Evolutionary conservation across 2,888 invertebrate species (phyloP), one percentile per base, ranked within the genome.

Genomic region (Cylindroiulus punctatus): DNA sequence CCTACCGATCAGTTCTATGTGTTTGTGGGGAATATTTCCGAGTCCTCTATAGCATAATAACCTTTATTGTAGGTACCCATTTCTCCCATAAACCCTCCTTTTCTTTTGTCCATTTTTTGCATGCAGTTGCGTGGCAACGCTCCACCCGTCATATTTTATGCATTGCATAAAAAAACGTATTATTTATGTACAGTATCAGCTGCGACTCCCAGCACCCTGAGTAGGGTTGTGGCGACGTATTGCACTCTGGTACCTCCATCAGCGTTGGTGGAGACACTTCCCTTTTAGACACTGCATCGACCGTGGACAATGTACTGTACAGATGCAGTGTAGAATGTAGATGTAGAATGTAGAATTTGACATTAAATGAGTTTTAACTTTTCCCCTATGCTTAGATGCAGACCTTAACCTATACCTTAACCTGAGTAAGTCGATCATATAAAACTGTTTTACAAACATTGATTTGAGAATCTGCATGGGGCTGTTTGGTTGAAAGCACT

Each of bases 91-190:
- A 32, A 26, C 76, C 76, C 76, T 76, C 76, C 76, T 76, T 76
- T 76, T 76, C 76, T 76, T 76, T 76, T 76, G 76, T 76, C 76
- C 76, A 76, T 30, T 76, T 76, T 76, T 76, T 76, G 76, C 26
- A 30, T 30, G 76, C 30, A 76, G 76, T 76, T 76, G 76, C 76
- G 30, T 76, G 76, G 76, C 76, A 76, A 76, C 76, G 76, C 76
- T 76, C 76, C 76, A 76, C 76, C 76, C 76, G 76, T 76, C 76
- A 76, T 76, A 76, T 76, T 76, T 76, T 76, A 76, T 76, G 76
- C 76, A 76, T 76, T 76, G 76, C 76, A 30, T 76, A 76, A 76
- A 76, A n/a, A 76, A 76, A 76, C 30, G 76, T 30, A 76, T 76
- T 76, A 76, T 76, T 76, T 76, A 76, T 76, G 26, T 30, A 32